These are phyloP conservation scores for Drosophila chauvacae DNA, from an alignment of 1,140 invertebrate species.

Conservation along the genomic window DNA sequence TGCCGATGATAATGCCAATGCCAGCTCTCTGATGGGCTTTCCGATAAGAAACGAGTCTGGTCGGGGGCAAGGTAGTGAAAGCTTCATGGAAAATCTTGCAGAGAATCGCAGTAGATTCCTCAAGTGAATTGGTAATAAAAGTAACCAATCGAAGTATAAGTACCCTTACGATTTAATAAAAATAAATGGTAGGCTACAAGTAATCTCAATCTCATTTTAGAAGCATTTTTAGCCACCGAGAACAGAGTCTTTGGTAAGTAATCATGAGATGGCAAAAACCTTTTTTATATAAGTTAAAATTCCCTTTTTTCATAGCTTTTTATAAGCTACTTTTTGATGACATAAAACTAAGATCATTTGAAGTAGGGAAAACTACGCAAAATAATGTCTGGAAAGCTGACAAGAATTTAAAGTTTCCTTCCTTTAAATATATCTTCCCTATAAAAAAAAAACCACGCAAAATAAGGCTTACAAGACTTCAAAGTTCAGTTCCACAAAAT, in stretches of 20 bases:
- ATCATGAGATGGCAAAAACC: background rate
- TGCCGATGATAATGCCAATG: slow-evolving; percentile 41
- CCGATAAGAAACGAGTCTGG: slow-evolving; percentile 40
- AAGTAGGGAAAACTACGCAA: background rate
- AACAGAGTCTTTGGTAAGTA: background rate
- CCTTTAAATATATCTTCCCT: too few relatives aligned
- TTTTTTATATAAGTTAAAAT: background rate
- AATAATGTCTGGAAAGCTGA: background rate
- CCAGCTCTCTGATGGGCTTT: slow-evolving; percentile 32
- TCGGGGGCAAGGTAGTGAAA: slow-evolving; percentile 25
- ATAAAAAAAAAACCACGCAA: background rate
- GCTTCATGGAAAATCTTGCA: slow-evolving; percentile 35
- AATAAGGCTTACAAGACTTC: background rate
- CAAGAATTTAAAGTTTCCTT: background rate
- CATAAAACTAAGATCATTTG: background rate
- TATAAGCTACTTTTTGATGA: background rate
- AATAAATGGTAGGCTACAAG: background rate
- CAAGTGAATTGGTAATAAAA: slow-evolving; percentile 6
- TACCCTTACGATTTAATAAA: slow-evolving; percentile 11
- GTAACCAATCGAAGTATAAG: slow-evolving; percentile 1
- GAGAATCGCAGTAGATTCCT: slow-evolving; percentile 24
- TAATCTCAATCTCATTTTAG: background rate
- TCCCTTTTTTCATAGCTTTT: background rate
- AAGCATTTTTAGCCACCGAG: background rate
- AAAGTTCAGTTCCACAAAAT: background rate